Evolutionary conservation across 2,797 vertebrate species (phyloP).

Genomic region (Catharus ustulatus): DNA sequence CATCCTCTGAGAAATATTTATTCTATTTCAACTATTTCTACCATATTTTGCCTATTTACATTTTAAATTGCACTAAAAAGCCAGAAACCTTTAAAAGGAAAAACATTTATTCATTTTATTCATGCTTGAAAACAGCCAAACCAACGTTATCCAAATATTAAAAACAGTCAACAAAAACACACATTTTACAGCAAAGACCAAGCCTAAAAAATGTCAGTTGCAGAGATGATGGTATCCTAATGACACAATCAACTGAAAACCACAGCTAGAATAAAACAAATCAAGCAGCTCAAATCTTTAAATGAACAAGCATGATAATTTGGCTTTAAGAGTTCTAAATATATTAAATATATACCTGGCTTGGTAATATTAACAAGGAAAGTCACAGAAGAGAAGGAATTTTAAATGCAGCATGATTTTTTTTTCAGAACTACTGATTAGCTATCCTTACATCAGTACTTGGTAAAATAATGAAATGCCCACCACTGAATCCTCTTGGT

Average conservation of each 20-base stretch:
- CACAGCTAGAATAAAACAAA: background rate
- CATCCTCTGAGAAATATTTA: slow-evolving; percentile 23
- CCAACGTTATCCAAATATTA: slow-evolving; percentile 31
- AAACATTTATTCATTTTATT: slow-evolving; percentile 58
- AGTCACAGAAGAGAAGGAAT: background rate
- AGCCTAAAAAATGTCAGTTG: background rate
- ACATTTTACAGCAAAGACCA: background rate
- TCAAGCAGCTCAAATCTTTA: background rate
- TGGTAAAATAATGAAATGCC: background rate
- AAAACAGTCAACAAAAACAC: background rate
- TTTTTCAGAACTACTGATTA: background rate
- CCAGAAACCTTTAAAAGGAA: slow-evolving; percentile 15
- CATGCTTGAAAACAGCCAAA: slow-evolving; percentile 25
- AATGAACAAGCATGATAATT: background rate
- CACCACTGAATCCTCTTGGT: background rate
- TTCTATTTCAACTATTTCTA: slow-evolving; percentile 32
- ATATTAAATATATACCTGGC: background rate
- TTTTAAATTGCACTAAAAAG: slow-evolving; percentile 21
- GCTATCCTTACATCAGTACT: background rate
- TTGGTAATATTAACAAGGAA: background rate
- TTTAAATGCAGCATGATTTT: background rate
- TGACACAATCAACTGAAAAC: background rate
- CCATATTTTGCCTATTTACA: slow-evolving; percentile 44
- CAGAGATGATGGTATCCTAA: background rate
- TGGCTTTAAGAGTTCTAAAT: background rate